These are phyloP conservation scores for Podilymbus podiceps DNA, from an alignment of 2,113 vertebrate genomes.

Conservation along the genomic window DNA sequence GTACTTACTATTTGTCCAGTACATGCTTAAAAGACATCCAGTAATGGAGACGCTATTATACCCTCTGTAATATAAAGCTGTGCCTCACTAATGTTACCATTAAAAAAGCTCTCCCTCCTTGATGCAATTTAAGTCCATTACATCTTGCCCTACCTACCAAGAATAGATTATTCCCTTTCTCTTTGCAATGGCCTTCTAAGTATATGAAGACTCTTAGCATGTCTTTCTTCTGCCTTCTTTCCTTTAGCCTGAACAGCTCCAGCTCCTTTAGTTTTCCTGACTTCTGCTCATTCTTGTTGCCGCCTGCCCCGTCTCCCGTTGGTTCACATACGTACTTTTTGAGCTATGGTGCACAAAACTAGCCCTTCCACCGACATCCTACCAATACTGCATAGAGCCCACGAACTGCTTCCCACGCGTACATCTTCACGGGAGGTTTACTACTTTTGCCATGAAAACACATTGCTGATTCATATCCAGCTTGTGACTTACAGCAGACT, in stretches of 20 bases:
- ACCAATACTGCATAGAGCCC: not conserved
- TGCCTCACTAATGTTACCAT: slow-evolving; percentile 35
- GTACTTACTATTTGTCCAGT: not conserved
- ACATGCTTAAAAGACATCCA: not conserved
- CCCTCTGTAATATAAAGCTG: not conserved
- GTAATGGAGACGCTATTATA: slow-evolving; percentile 18
- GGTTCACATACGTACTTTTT: not conserved
- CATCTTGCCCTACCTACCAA: not conserved
- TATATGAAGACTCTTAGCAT: not conserved
- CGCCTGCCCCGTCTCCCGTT: not conserved
- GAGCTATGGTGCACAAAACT: not conserved
- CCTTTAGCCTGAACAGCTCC: not conserved
- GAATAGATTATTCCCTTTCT: not conserved
- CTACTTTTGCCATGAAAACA: not conserved
- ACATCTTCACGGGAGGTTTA: not conserved
- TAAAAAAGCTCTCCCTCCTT: slow-evolving; percentile 27
- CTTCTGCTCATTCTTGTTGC: not conserved
- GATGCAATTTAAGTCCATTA: slow-evolving; percentile 47
- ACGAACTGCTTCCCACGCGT: not conserved
- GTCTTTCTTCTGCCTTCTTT: not conserved
- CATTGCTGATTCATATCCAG: not conserved
- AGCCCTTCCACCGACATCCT: not conserved
- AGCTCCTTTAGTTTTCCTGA: not conserved
- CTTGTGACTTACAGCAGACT: not conserved
- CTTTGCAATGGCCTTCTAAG: not conserved